A percentile compares a stretch with the other conserved stretches of the same genome.
Conservation (phyloP, 1,140 invertebrate species). For the Drosophila virilis region DNA sequence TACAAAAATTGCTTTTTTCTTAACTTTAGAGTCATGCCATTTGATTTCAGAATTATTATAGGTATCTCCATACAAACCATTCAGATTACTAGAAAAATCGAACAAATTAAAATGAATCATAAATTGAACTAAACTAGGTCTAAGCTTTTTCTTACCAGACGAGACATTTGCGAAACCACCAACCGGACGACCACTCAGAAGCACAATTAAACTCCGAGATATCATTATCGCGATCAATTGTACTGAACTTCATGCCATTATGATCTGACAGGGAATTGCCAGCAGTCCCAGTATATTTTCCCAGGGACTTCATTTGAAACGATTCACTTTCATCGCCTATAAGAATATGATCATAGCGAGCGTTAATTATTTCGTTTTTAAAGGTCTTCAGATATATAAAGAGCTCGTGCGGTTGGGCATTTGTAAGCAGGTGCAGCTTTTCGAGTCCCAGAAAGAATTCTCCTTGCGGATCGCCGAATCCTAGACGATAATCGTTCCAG, state of each 20-base stretch:
- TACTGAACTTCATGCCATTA: not conserved
- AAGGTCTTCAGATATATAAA: not conserved
- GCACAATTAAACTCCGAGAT: not conserved
- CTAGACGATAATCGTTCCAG: conserved; percentile 9
- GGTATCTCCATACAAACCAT: conserved; percentile 10
- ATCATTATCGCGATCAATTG: conserved; percentile 17
- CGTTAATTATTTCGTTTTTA: not conserved
- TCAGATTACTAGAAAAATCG: conserved; percentile 13
- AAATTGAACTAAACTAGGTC: no score
- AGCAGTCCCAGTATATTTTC: conserved; percentile 2
- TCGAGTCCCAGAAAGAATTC: conserved; percentile 29
- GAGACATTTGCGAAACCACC: conserved; percentile 12
- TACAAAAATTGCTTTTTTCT: not conserved
- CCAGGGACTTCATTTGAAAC: not conserved
- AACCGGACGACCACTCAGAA: conserved; percentile 2
- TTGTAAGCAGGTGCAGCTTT: conserved; percentile 7
- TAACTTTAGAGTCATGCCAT: not conserved
- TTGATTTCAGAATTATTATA: not conserved
- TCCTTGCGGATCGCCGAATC: conserved; percentile 6
- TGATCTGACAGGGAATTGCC: not conserved
- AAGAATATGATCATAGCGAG: conserved; percentile 2
- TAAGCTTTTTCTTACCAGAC: not conserved
- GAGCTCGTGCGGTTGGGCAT: conserved; percentile 6
- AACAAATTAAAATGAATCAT: not conserved
- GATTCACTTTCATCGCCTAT: conserved; percentile 4